phyloP scores from a whole-genome alignment of 2,888 invertebrate genomes.

The Thymelicus acteon region DNA sequence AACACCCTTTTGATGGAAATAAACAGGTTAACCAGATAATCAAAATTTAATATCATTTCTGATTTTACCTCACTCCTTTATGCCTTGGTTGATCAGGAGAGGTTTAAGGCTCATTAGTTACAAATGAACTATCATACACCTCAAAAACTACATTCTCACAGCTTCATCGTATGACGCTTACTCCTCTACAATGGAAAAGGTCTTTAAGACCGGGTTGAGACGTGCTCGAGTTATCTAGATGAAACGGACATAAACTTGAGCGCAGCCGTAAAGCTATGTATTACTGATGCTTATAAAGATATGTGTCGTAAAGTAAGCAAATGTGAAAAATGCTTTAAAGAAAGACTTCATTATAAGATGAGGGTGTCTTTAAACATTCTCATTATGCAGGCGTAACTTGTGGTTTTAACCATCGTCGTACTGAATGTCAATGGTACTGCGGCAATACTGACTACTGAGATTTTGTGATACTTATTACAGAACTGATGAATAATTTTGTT shows the following conservation, averaged over 20 bases:
- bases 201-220: slow-evolving; percentile 5
- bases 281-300: slow-evolving; percentile 28
- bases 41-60: no score
- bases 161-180: slow-evolving; percentile 8
- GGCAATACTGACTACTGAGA: no score
- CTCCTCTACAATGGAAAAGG: slow-evolving; percentile 10
- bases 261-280: slow-evolving; percentile 23
- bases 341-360: slow-evolving; percentile 13
- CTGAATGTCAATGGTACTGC: background rate
- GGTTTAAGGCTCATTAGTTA: no score
- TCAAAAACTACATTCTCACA: background rate
- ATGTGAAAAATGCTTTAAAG: slow-evolving; percentile 20
- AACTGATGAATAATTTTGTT: no score
- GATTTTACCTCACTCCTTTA: no score
- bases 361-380: slow-evolving; percentile 8
- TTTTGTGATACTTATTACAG: no score
- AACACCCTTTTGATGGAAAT: no score
- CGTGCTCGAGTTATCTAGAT: slow-evolving; percentile 28
- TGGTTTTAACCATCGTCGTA: background rate
- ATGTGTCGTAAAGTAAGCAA: slow-evolving; percentile 25
- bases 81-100: no score
- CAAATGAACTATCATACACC: background rate
- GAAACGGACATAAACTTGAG: slow-evolving; percentile 23
- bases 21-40: no score
- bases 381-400: background rate